These are phyloP conservation scores for Agapornis roseicollis DNA, from an alignment of 2,113 vertebrate species.

Conservation along the genomic window DNA sequence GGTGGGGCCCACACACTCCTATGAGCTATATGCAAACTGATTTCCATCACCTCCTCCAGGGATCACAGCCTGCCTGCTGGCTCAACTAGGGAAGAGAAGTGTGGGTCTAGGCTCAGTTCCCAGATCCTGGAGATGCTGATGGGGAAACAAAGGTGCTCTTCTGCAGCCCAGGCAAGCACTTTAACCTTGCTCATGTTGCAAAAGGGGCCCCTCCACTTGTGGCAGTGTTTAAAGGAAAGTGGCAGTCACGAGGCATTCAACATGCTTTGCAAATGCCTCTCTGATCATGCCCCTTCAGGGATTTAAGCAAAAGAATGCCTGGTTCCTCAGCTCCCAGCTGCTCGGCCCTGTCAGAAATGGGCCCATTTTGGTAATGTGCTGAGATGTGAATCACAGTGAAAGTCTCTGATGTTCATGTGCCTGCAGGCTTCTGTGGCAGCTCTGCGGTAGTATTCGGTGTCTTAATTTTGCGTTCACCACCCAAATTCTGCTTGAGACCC, in stretches of 20 bases:
- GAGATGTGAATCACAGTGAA: background rate
- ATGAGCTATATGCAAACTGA: background rate
- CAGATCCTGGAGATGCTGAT: background rate
- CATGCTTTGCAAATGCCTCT: background rate
- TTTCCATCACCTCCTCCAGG: background rate
- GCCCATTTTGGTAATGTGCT: background rate
- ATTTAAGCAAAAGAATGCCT: background rate
- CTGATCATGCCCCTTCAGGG: accelerated
- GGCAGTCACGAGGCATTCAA: background rate
- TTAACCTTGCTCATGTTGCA: accelerated
- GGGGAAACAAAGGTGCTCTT: background rate
- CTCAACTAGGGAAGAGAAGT: background rate
- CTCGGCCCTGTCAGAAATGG: background rate
- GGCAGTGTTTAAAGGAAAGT: background rate
- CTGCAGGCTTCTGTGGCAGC: background rate
- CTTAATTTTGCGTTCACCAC: background rate
- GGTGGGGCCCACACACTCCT: background rate
- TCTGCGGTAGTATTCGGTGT: background rate
- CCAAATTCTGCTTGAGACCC: background rate
- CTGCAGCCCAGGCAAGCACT: accelerated
- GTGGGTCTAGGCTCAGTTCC: background rate
- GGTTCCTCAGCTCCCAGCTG: background rate
- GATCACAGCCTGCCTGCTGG: background rate
- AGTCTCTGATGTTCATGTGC: background rate
- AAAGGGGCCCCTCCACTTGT: accelerated